Evolutionary conservation across 2,113 vertebrate species (phyloP), one percentile per base, ranked within the genome.

Genomic region (Phainopepla nitens): DNA sequence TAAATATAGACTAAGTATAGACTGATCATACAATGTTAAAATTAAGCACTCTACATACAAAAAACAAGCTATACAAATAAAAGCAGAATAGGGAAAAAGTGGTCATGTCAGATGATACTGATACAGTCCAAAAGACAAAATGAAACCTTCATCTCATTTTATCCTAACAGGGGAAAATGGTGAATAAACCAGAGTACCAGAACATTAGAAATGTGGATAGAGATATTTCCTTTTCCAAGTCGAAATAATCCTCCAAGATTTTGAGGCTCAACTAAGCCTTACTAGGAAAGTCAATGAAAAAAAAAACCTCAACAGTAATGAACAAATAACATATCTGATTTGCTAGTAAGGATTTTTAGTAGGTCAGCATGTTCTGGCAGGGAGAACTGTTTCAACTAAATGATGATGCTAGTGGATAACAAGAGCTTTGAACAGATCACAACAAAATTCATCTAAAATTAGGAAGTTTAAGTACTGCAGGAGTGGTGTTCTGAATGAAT

Each of bases 281-380:
- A 18, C 10, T 36, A 25, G 15, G 44, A 88, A 71, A 76, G 71
- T 82, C 13, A 56, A 11, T 42, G 2, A 4, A 73, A 60, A 69
- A 69, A n/a, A n/a, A 35, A 2, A 2, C 0, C 16, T 16, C 5
- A 7, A 25, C 29, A n/a, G 13, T 39, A 90, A 51, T 31, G 47
- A 78, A n/a, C 3, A 57, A 75, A 54, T 19, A 2, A 36, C 24
- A 4, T 6, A 21, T 60, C 41, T 64, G 31, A 64, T 81, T 47
- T 3, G 1, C 20, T 57, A 80, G 47, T 36, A 33, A 62, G 35
- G 12, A 47, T 56, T 79, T 79, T 80, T 49, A 71, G 24, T 56
- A 64, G 18, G 31, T 71, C 24, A 49, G 20, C 2, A 9, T 18
- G 16, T 28, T 77, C 45, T 50, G 13, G 7, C 51, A 79, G 9